Evolutionary conservation across 2,113 vertebrate genomes (phyloP).

Genomic region (Neotoma lepida): DNA sequence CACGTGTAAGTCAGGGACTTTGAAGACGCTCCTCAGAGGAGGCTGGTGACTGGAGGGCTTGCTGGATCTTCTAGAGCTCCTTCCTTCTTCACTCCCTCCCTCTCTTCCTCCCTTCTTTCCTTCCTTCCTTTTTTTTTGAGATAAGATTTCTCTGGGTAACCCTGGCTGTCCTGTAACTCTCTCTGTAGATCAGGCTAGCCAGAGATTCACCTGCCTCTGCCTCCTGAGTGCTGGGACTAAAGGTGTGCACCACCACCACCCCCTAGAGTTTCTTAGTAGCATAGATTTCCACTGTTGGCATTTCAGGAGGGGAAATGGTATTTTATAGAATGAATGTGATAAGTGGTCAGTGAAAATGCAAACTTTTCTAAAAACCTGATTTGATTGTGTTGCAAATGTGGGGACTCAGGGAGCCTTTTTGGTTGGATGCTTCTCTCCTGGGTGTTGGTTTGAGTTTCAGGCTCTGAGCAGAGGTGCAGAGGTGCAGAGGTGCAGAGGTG

Average conservation of each 20-base stretch:
- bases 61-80: background rate
- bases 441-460: background rate
- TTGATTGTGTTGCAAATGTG: slow-evolving; percentile 1
- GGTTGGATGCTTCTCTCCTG: background rate
- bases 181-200: no score
- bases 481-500: slow-evolving; percentile 10
- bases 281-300: slow-evolving; percentile 45
- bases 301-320: background rate
- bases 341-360: slow-evolving; percentile 26
- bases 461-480: slow-evolving; percentile 35
- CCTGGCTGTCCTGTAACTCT: background rate
- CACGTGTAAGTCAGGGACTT: background rate
- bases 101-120: no score
- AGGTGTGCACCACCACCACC: background rate
- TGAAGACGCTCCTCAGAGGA: background rate
- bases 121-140: background rate
- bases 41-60: background rate
- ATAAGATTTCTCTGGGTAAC: background rate
- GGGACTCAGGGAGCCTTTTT: background rate
- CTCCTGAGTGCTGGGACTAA: background rate
- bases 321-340: slow-evolving; percentile 33
- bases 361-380: slow-evolving; percentile 1
- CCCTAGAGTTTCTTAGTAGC: slow-evolving; percentile 5
- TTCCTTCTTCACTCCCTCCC: no score
- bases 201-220: background rate